Conservation (phyloP, 2,113 vertebrate genomes). For the Misgurnus anguillicaudatus region DNA sequence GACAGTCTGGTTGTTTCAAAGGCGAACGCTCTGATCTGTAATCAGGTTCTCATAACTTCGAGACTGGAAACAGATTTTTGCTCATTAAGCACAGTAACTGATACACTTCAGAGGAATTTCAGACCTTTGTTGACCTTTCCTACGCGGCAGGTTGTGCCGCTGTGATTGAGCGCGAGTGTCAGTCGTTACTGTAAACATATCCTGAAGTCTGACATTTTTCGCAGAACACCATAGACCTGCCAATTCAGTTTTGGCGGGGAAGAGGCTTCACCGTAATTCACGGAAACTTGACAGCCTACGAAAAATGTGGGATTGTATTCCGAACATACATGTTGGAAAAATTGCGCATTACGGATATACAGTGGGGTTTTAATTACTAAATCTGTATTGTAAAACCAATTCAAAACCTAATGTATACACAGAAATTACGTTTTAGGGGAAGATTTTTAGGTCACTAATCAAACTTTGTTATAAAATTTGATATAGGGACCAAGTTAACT, state of each 20-base stretch:
- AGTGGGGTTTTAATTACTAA: too few species aligned
- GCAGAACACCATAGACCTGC: constrained; percentile 5
- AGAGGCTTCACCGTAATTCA: constrained; percentile 25
- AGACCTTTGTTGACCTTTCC: constrained; percentile 18
- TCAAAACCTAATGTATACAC: neutral
- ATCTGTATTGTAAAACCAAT: neutral
- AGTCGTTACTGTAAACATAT: constrained; percentile 26
- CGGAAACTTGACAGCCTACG: neutral
- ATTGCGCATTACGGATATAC: neutral
- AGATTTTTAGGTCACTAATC: too few species aligned
- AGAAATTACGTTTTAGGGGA: neutral
- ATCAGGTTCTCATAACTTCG: constrained; percentile 17
- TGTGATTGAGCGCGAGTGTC: constrained; percentile 27
- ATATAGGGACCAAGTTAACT: too few species aligned
- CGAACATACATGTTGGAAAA: neutral
- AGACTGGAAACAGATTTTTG: constrained; percentile 33
- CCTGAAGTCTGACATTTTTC: constrained; percentile 13
- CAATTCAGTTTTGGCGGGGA: constrained; percentile 6
- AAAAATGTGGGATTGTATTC: neutral
- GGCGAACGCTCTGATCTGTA: constrained; percentile 17
- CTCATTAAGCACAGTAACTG: constrained; percentile 30
- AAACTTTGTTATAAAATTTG: too few species aligned
- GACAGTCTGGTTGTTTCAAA: neutral
- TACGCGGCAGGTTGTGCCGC: constrained; percentile 11
- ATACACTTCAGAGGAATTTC: constrained; percentile 30